Evolutionary conservation across 1,140 invertebrate genomes (phyloP), one percentile per base, ranked within the genome.

Genomic region (Drosophila gunungcola): DNA sequence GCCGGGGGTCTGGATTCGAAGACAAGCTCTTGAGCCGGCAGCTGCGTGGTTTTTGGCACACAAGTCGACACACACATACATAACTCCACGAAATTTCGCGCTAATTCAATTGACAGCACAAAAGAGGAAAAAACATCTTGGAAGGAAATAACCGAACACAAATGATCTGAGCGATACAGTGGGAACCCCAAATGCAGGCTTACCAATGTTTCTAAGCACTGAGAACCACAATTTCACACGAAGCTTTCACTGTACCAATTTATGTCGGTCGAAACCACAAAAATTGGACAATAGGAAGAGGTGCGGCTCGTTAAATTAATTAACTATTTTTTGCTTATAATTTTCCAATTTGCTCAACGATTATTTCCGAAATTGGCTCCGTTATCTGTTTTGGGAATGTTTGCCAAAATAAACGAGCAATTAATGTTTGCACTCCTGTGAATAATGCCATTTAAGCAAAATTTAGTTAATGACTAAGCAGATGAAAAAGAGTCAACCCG

Each of bases 71-170:
- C 39, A 51, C 16, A 38, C 53, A 77, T 42, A 38, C 53, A 77
- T 42, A 72, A 64, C 61, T 77, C 32, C 32, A 62, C 34, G 32
- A 61, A 56, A 65, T 65, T 76, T 69, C 42, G 65, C 72, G 79
- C 79, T 88, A 88, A 86, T 86, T 86, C 79, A 88, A 86, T 86
- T 86, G 84, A 88, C 65, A 88, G 60, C 67, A 79, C 52, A 86
- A 83, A 73, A 75, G 54, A 58, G 16, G 36, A 55, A 41, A 75
- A 74, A 73, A 53, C 38, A 36, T 38, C 36, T 73, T 32, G 32
- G 48, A 54, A 53, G 52, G 61, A 74, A 72, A 64, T 51, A 81
- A 53, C 56, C 60, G 39, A 39, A 46, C 27, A 67, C 46, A 81
- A 81, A 61, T 78, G 45, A 83, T 58, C 38, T 58, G 13, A n/a